Percentiles rank a stretch among this genome's conserved stretches.
phyloP scores from a whole-genome alignment of 2,797 vertebrate genomes.

The Etheostoma nigrum region DNA sequence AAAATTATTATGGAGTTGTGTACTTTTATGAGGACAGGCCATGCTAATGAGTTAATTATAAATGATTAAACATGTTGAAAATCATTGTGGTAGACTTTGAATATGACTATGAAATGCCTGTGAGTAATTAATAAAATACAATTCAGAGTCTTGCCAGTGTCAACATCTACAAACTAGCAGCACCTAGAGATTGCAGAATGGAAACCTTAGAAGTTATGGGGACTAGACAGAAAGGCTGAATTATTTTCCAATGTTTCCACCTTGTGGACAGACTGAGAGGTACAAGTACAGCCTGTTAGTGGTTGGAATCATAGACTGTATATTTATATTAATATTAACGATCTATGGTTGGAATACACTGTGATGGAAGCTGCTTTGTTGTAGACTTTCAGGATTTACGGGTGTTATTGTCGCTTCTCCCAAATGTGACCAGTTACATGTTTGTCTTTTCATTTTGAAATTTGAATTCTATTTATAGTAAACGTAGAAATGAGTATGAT shows the following conservation, averaged over 20 bases:
- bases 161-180: neutral
- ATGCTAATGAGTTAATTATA: neutral
- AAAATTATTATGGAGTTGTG: neutral
- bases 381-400: too few species aligned
- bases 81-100: neutral
- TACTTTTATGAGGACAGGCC: neutral
- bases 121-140: neutral
- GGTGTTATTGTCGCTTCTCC: too few species aligned
- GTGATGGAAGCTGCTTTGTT: too few species aligned
- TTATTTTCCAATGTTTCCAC: conserved; percentile 34
- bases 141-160: neutral
- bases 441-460: neutral
- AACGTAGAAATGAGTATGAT: neutral
- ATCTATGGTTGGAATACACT: too few species aligned
- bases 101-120: neutral
- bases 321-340: too few species aligned
- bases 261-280: conserved; percentile 48
- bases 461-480: neutral
- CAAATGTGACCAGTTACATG: too few species aligned
- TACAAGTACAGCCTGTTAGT: neutral
- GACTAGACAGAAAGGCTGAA: neutral
- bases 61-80: neutral
- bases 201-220: neutral
- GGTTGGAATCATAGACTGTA: too few species aligned
- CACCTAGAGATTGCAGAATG: too few species aligned